These are phyloP conservation scores for Lasioglossum calceatum DNA, from an alignment of 2,888 invertebrate species.

Conservation along the genomic window DNA sequence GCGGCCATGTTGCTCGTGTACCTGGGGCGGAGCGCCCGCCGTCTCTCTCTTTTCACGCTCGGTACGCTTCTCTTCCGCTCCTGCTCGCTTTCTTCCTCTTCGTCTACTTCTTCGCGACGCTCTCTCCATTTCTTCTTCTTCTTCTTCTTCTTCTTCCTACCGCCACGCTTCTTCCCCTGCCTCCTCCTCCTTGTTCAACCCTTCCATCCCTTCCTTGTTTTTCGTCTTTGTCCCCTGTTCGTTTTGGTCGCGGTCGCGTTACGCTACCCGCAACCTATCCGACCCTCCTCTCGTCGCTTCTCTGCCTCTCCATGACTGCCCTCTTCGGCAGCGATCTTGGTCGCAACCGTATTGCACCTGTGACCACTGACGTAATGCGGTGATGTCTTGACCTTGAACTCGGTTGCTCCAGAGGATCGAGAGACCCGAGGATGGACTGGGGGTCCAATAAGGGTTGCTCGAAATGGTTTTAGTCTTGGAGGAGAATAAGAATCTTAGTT, in stretches of 20 bases:
- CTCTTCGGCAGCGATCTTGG: slow-evolving; percentile 53
- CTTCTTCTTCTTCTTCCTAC: background rate
- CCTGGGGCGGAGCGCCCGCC: slow-evolving; percentile 86
- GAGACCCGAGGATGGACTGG: background rate
- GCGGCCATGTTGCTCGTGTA: slow-evolving; percentile 87
- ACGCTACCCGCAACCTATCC: slow-evolving; percentile 31
- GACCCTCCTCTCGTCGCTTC: slow-evolving; percentile 31
- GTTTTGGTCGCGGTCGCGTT: slow-evolving; percentile 48
- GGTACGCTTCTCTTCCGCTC: slow-evolving; percentile 61
- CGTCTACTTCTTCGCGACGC: background rate
- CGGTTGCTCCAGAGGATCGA: background rate
- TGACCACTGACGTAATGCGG: slow-evolving; percentile 74
- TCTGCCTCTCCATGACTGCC: slow-evolving; percentile 18
- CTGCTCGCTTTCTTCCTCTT: slow-evolving; percentile 52
- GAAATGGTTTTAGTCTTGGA: background rate
- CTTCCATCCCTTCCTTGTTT: slow-evolving; percentile 24
- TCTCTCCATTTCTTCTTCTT: background rate
- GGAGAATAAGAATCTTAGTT: no score
- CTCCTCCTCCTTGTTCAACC: background rate
- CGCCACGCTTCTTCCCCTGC: background rate
- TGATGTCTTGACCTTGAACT: slow-evolving; percentile 39
- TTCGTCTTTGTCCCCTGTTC: slow-evolving; percentile 8
- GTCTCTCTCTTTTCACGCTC: slow-evolving; percentile 54
- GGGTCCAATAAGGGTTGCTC: background rate
- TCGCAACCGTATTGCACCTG: slow-evolving; percentile 72